phyloP scores from a whole-genome alignment of 2,888 invertebrate species.

The Chloromyia formosa region DNA sequence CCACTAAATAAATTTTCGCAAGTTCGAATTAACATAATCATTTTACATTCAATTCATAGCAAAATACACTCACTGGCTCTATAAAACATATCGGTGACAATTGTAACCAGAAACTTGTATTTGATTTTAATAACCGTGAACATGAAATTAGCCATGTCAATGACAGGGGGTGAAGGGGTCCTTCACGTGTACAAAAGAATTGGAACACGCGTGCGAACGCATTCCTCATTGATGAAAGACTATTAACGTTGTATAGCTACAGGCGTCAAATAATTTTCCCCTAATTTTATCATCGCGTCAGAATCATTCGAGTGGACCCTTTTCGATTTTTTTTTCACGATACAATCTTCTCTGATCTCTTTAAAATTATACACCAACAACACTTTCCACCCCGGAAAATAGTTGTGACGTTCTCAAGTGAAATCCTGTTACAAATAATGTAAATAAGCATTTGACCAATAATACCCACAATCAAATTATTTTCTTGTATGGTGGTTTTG shows the following conservation, averaged over 20 bases:
- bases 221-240: conserved; percentile 44
- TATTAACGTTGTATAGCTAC: conserved; percentile 39
- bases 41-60: too few species aligned
- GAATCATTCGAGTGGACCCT: neutral
- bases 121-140: conserved; percentile 59
- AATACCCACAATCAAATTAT: conserved; percentile 45
- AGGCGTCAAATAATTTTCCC: conserved; percentile 45
- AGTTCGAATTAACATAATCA: too few species aligned
- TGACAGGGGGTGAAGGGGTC: conserved; percentile 49
- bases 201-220: conserved; percentile 43
- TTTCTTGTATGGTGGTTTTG: conserved; percentile 10
- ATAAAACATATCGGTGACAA: too few species aligned
- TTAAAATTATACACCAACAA: conserved; percentile 32
- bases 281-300: neutral
- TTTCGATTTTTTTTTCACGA: conserved; percentile 23
- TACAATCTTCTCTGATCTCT: conserved; percentile 36
- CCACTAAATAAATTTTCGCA: too few species aligned
- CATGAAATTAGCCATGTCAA: conserved; percentile 63
- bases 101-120: conserved; percentile 51
- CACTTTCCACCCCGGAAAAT: neutral
- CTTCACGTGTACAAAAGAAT: conserved; percentile 8
- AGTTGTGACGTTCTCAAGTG: conserved; percentile 61
- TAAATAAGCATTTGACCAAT: conserved; percentile 53
- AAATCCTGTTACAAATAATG: conserved; percentile 64
- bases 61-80: too few species aligned